phyloP scores from a whole-genome alignment of 2,888 invertebrate species.

The Acanthosoma haemorrhoidale region DNA sequence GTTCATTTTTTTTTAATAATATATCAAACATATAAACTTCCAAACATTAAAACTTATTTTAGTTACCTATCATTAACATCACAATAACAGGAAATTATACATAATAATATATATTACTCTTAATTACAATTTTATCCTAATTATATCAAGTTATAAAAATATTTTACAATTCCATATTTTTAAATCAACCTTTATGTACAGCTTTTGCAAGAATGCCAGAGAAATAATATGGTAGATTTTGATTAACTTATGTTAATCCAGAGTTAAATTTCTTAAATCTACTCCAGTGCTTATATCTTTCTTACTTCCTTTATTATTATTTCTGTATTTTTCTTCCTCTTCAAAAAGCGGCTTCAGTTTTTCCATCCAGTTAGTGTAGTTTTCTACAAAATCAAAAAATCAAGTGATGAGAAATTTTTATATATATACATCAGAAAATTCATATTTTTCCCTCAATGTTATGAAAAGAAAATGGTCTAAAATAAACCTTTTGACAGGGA shows the following conservation, averaged over 20 bases:
- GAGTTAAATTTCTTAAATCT: constrained; percentile 11
- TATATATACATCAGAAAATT: too few relatives aligned
- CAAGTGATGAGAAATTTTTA: too few relatives aligned
- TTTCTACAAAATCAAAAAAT: constrained; percentile 38
- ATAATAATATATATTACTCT: background rate
- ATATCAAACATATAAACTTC: too few relatives aligned
- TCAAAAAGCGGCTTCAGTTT: constrained; percentile 44
- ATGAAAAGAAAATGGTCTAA: too few relatives aligned
- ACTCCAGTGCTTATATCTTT: constrained; percentile 8
- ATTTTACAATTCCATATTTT: background rate
- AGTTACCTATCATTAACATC: background rate
- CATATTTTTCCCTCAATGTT: too few relatives aligned
- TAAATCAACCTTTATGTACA: background rate
- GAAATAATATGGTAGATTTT: background rate
- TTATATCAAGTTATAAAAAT: background rate
- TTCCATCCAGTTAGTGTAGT: constrained; percentile 43
- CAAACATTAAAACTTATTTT: background rate
- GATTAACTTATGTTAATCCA: background rate
- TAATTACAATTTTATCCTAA: background rate
- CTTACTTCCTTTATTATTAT: constrained; percentile 31
- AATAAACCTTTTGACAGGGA: too few relatives aligned
- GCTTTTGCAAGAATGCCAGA: background rate
- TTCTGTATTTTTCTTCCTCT: constrained; percentile 43
- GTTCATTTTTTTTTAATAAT: too few relatives aligned
- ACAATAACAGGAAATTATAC: background rate